Evolutionary conservation across 2,888 invertebrate genomes (phyloP).

Genomic region (Nomada fucata): DNA sequence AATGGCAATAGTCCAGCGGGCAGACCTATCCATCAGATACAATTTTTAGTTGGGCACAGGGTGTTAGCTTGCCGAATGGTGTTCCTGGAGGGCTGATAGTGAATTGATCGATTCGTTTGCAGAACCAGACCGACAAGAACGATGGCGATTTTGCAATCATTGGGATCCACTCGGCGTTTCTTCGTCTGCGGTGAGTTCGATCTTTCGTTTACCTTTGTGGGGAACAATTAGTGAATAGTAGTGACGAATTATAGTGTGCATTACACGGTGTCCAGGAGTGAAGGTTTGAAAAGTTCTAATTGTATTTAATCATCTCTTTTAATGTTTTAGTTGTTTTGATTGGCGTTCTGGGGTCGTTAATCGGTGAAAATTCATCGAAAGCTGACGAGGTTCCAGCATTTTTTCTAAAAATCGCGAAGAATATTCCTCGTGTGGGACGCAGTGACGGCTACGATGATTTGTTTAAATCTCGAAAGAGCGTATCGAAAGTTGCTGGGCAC

Average conservation of each 20-base stretch:
- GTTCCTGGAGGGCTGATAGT: neutral
- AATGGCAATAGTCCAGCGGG: constrained; percentile 37
- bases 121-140: constrained; percentile 19
- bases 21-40: constrained; percentile 12
- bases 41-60: no score
- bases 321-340: constrained; percentile 35
- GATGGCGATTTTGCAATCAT: constrained; percentile 30
- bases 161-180: neutral
- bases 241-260: neutral
- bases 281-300: neutral
- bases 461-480: constrained; percentile 74
- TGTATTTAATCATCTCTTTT: neutral
- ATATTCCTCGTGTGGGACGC: constrained; percentile 78
- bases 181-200: constrained; percentile 42
- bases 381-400: constrained; percentile 80
- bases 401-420: constrained; percentile 81
- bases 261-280: neutral
- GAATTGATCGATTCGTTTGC: constrained; percentile 25
- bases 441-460: constrained; percentile 76
- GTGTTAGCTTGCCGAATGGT: neutral
- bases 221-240: neutral
- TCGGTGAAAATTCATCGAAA: constrained; percentile 28
- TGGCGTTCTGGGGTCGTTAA: constrained; percentile 23
- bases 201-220: neutral
- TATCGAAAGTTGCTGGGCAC: constrained; percentile 72